Base-by-base conservation (phyloP, 1,140 invertebrate genomes). In the Subanguina moxae region DNA sequence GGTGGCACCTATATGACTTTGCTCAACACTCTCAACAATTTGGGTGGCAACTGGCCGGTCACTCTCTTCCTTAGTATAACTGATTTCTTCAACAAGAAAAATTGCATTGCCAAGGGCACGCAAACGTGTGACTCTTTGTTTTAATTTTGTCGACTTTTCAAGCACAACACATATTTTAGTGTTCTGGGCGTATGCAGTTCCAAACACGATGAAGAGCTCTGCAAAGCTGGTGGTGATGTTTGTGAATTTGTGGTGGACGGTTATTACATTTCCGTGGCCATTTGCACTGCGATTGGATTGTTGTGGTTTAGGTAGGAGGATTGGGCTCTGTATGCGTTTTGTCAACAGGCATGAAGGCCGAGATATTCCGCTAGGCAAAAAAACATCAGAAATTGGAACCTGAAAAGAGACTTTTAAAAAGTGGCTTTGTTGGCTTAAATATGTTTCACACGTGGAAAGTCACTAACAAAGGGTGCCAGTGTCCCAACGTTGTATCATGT, bases 1-100 rank as follows among this genome's bases (percentile, higher is more conserved):
- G 96, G 96, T 21, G 96, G 95, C 25, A 98, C 95, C 0, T 98
- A 99, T 83, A 99, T 99, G 96, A 99, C 96, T 0, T 86, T 99
- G 52, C 86, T 99, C 1, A 99, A 99, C 82, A 99, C 96, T 0
- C 84, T 98, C 9, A 89, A 89, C 32, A 99, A 99, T 86, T 86
- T 99, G 30, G 96, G 95, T 28, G 92, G 92, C 11, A 97, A 95
- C 82, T 97, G 94, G 94, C 93, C 94, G 0, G 88, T 89, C 58
- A 97, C 94, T 0, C 84, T 95, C 9, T 89, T 92, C 0, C 86
- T 99, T 5, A 94, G 91, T 88, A 87, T 93, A 58, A 92, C 97
- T 8, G 94, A 97, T 52, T 78, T 71, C 61, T 82, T 82, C 52
- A 82, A 82, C 15, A 73, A 70, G 15, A 82, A 82, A 63, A 77